Conservation (phyloP, 2,797 vertebrate genomes). For the Sciurus carolinensis region DNA sequence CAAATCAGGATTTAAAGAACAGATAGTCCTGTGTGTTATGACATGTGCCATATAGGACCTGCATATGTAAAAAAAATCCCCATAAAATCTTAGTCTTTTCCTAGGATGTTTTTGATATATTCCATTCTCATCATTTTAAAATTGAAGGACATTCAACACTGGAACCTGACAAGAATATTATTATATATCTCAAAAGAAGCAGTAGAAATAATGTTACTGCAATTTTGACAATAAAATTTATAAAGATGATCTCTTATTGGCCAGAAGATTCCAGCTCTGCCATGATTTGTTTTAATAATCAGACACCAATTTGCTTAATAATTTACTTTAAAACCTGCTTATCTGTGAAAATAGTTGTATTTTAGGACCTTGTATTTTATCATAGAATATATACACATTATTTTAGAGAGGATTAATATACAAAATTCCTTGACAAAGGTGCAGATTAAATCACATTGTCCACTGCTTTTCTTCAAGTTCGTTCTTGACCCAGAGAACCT, state of each 20-base stretch:
- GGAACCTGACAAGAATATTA: constrained; percentile 45
- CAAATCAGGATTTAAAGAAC: constrained; percentile 67
- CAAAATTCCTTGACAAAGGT: constrained; percentile 16
- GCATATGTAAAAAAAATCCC: constrained; percentile 54
- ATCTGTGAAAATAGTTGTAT: constrained; percentile 57
- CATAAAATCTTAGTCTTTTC: constrained; percentile 62
- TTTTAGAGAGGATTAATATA: constrained; percentile 45
- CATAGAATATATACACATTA: constrained; percentile 28
- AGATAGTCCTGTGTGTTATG: constrained; percentile 7
- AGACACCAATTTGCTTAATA: constrained; percentile 63
- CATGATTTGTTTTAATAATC: constrained; percentile 8
- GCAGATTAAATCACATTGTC: constrained; percentile 24
- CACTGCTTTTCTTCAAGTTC: constrained; percentile 4
- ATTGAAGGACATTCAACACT: constrained; percentile 34
- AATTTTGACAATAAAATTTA: constrained; percentile 21
- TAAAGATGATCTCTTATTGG: constrained; percentile 50
- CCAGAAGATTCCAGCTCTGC: constrained; percentile 51
- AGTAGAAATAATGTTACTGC: constrained; percentile 37
- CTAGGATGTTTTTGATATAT: constrained; percentile 5
- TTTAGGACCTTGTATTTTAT: constrained; percentile 12
- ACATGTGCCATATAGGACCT: background rate
- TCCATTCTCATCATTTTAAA: constrained; percentile 49
- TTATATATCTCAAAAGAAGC: constrained; percentile 58
- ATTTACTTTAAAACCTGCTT: constrained; percentile 52
- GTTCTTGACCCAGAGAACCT: constrained; percentile 10